Conservation (phyloP, 2,888 invertebrate genomes). For the Callinectes sapidus region DNA sequence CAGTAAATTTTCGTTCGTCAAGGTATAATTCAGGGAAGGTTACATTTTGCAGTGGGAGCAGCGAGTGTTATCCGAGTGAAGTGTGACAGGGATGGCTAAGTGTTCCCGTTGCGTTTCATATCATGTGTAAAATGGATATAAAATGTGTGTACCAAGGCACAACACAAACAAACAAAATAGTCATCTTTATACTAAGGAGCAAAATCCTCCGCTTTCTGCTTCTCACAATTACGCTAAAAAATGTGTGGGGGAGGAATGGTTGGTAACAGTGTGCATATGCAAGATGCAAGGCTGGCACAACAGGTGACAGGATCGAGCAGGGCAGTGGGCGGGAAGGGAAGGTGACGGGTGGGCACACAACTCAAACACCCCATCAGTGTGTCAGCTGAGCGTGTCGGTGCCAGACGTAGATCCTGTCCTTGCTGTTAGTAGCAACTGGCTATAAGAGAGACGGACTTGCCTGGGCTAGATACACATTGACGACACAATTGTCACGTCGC, state of each 20-base stretch:
- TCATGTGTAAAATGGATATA: not conserved
- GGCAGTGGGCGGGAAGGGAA: not conserved
- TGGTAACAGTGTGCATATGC: not conserved
- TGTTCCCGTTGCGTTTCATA: not conserved
- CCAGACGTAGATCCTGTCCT: constrained; percentile 13
- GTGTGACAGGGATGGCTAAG: not conserved
- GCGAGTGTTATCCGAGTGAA: not conserved
- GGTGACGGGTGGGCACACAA: constrained; percentile 18
- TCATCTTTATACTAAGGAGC: not conserved
- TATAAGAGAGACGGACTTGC: not conserved
- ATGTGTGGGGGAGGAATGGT: not conserved
- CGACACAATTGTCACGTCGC: no score
- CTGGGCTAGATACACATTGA: not conserved
- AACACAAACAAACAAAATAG: not conserved
- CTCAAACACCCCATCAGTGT: not conserved
- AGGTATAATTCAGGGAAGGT: no score
- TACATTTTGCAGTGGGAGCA: no score
- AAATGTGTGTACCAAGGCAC: not conserved
- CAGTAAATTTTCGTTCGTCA: no score
- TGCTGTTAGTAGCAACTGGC: not conserved
- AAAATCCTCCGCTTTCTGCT: not conserved
- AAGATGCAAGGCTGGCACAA: not conserved
- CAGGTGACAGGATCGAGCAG: not conserved
- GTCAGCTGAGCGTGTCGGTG: constrained; percentile 16
- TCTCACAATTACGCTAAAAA: not conserved